These are phyloP conservation scores for Gymnobelideus leadbeateri DNA, from an alignment of 2,113 vertebrate species.

Conservation along the genomic window DNA sequence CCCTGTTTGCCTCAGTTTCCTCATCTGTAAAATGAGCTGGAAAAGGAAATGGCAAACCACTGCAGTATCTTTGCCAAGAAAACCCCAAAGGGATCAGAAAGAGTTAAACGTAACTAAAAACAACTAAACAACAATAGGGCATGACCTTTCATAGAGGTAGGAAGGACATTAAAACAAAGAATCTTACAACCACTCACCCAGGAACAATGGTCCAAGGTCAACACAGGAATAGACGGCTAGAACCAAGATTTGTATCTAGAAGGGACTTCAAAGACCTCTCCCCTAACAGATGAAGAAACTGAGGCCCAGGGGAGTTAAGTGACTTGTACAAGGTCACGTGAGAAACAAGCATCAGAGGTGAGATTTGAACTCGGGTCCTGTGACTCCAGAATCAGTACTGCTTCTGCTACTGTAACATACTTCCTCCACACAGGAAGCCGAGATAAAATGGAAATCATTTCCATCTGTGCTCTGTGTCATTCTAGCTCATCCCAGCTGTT, in stretches of 20 bases:
- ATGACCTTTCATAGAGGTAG: neutral
- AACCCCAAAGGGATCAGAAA: neutral
- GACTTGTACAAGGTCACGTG: neutral
- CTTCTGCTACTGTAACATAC: neutral
- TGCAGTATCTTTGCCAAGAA: neutral
- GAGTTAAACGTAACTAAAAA: neutral
- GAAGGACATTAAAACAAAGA: neutral
- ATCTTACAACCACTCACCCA: neutral
- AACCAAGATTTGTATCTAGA: neutral
- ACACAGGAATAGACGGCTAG: neutral
- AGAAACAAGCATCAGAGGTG: neutral
- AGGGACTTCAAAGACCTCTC: neutral
- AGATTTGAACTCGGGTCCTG: neutral
- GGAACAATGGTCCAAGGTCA: neutral
- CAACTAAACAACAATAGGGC: neutral
- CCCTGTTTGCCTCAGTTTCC: neutral
- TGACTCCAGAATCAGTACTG: neutral
- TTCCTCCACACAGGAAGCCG: neutral
- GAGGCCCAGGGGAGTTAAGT: neutral
- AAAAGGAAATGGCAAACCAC: neutral
- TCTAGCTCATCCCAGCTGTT: slow-evolving; percentile 8
- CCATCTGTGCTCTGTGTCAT: neutral
- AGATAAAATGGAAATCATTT: neutral
- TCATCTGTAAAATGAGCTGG: neutral
- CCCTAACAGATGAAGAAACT: neutral